Percentiles rank a stretch among this genome's conserved stretches.
These are phyloP conservation scores for Chelonoidis abingdonii DNA, from an alignment of 2,113 vertebrate species.

Conservation along the genomic window DNA sequence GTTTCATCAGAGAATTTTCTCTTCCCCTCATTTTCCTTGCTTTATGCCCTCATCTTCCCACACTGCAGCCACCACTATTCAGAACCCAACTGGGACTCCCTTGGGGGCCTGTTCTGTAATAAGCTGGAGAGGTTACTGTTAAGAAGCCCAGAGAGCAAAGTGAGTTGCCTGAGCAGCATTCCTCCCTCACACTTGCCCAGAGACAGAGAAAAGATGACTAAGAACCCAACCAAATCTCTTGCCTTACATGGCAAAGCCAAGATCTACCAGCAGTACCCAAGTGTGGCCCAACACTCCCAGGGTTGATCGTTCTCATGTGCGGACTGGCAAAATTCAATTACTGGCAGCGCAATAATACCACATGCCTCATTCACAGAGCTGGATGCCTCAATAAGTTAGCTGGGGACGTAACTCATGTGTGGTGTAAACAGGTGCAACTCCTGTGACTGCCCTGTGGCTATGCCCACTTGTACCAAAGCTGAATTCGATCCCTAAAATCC, in stretches of 20 bases:
- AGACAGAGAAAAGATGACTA: neutral
- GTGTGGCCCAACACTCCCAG: neutral
- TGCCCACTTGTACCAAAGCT: constrained; percentile 10
- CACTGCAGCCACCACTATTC: neutral
- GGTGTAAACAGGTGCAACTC: neutral
- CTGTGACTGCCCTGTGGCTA: constrained; percentile 15
- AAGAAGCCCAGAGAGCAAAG: neutral
- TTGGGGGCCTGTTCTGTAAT: neutral
- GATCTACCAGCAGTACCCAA: neutral
- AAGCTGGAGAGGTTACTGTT: neutral
- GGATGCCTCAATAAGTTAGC: neutral
- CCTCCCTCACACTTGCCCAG: neutral
- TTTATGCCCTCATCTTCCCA: neutral
- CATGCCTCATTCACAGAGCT: neutral
- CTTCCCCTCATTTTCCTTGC: neutral
- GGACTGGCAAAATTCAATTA: neutral
- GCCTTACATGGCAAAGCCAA: neutral
- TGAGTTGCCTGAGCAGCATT: neutral
- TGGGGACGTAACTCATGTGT: neutral
- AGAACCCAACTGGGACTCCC: neutral
- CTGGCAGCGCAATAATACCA: neutral
- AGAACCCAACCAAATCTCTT: neutral
- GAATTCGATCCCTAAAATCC: neutral
- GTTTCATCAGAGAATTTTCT: neutral
- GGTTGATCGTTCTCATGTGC: neutral